phyloP scores from a whole-genome alignment of 2,888 invertebrate genomes.

The Dastarcus helophoroides region DNA sequence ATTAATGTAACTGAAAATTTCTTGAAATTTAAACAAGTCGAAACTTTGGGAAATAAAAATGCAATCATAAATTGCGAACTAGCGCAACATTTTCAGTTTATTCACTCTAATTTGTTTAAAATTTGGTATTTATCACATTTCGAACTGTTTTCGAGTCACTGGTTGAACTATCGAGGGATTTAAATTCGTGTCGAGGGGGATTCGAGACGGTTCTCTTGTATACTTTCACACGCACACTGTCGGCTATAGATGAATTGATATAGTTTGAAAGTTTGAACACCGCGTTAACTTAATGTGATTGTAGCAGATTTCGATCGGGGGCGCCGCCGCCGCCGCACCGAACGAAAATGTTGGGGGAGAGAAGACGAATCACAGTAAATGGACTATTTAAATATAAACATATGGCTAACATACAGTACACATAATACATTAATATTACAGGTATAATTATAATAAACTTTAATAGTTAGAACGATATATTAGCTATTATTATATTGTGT shows the following conservation, averaged over 20 bases:
- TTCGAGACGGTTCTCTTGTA: conserved; percentile 7
- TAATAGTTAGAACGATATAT: conserved; percentile 35
- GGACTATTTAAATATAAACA: conserved; percentile 32
- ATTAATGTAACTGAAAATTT: no score
- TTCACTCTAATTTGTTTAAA: no score
- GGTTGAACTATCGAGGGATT: no score
- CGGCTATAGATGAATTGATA: conserved; percentile 33
- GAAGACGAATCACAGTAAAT: conserved; percentile 33
- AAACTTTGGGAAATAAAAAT: no score
- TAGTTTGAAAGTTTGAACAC: conserved; percentile 32
- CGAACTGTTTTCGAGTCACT: no score
- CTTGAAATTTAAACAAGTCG: no score
- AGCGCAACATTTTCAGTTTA: no score
- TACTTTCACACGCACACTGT: conserved; percentile 20
- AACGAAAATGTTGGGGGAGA: conserved; percentile 10
- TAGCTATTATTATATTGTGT: conserved; percentile 32
- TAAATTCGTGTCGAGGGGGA: no score
- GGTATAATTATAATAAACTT: conserved; percentile 33
- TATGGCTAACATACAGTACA: conserved; percentile 37
- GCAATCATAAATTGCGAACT: no score
- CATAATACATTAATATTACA: conserved; percentile 30
- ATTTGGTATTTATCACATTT: no score
- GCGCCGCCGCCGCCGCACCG: conserved; percentile 7
- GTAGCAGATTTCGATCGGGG: conserved; percentile 14
- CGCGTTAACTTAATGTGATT: conserved; percentile 38